phyloP scores from a whole-genome alignment of 2,113 vertebrate species.

The Lycaon pictus region DNA sequence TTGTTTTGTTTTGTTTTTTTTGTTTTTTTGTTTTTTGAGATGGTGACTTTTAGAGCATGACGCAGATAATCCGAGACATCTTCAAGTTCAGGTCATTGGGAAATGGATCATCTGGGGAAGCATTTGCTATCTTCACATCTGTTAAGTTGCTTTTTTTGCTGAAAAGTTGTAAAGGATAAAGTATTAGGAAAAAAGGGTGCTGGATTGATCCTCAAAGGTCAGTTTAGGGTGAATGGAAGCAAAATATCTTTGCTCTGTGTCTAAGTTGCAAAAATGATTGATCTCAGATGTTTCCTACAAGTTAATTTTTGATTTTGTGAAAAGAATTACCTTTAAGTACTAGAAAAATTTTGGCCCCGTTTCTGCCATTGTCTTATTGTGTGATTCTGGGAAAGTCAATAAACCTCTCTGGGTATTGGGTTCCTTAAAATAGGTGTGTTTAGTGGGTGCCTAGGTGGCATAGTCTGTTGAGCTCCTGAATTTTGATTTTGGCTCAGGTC shows the following conservation, averaged over 20 bases:
- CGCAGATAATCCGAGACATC: background rate
- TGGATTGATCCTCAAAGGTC: background rate
- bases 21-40: background rate
- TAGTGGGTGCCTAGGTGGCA: background rate
- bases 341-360: background rate
- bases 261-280: background rate
- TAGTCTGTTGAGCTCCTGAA: background rate
- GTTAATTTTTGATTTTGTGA: background rate
- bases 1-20: background rate
- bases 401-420: background rate
- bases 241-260: background rate
- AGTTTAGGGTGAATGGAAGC: background rate
- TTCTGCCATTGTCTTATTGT: background rate
- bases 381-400: slow-evolving; percentile 9
- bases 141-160: background rate
- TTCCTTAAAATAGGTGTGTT: background rate
- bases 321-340: background rate
- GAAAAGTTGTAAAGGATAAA: background rate
- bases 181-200: background rate
- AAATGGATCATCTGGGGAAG: background rate
- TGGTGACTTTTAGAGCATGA: background rate
- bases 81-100: background rate
- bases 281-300: background rate
- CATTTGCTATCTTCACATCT: background rate
- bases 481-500: background rate